Percentiles rank a stretch among this genome's conserved stretches.
Evolutionary conservation across 2,888 invertebrate genomes (phyloP).

Genomic region (Diabrotica balteata): DNA sequence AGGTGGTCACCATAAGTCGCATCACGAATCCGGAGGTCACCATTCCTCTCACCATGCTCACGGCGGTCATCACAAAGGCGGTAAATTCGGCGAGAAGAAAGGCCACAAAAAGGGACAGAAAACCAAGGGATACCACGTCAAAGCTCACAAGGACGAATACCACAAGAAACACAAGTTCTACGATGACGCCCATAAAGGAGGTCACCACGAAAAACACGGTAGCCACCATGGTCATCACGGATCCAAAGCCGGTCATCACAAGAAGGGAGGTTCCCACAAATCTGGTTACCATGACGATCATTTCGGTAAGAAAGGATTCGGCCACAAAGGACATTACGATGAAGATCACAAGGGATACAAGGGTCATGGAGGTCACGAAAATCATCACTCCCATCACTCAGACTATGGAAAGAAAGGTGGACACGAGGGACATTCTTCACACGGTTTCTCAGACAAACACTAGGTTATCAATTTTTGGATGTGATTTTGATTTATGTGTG

Average conservation of each 20-base stretch:
- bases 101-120: constrained; percentile 87
- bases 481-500: constrained; percentile 5
- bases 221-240: constrained; percentile 80
- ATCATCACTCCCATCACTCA: constrained; percentile 77
- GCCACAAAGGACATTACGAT: constrained; percentile 83
- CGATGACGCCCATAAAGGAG: constrained; percentile 85
- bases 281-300: constrained; percentile 81
- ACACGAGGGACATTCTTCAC: constrained; percentile 77
- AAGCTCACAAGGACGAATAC: constrained; percentile 86
- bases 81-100: constrained; percentile 81
- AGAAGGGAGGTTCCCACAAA: constrained; percentile 82
- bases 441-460: constrained; percentile 63
- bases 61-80: constrained; percentile 80
- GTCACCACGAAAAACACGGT: constrained; percentile 83
- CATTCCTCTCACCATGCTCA: constrained; percentile 80
- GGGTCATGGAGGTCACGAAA: constrained; percentile 80
- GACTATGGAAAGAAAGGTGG: constrained; percentile 82
- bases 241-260: constrained; percentile 79
- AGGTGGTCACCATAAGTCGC: constrained; percentile 81
- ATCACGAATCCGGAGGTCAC: constrained; percentile 78
- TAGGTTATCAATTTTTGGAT: not conserved
- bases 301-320: constrained; percentile 83
- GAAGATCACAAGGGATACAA: constrained; percentile 85
- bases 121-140: constrained; percentile 83
- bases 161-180: constrained; percentile 89